Conservation (phyloP, 2,797 vertebrate species). For the Spea hammondii region DNA sequence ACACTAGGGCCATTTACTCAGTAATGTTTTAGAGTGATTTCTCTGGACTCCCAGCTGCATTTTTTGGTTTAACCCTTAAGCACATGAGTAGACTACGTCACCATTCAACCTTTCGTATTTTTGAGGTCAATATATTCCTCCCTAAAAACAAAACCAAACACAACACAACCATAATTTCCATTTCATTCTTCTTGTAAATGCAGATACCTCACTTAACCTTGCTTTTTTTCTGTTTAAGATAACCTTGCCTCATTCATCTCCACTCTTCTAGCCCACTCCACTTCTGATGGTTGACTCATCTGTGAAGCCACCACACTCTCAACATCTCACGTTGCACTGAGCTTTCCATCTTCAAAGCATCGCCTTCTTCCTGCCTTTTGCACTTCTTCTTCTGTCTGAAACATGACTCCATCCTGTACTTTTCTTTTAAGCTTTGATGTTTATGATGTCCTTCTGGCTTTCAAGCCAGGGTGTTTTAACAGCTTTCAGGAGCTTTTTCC, state of each 20-base stretch:
- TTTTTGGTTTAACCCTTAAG: too few relatives aligned
- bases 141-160: too few relatives aligned
- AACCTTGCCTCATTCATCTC: too few relatives aligned
- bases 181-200: too few relatives aligned
- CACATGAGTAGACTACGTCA: too few relatives aligned
- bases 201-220: too few relatives aligned
- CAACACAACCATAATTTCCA: too few relatives aligned
- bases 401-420: not conserved
- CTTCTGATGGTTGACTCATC: not conserved
- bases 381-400: not conserved
- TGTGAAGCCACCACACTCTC: not conserved
- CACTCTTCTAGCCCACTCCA: not conserved
- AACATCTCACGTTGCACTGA: not conserved
- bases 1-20: slow-evolving; percentile 1
- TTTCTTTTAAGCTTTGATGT: not conserved
- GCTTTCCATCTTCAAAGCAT: not conserved
- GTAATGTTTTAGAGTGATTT: not conserved
- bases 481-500: too few relatives aligned
- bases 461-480: not conserved
- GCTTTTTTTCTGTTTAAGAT: too few relatives aligned
- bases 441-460: not conserved
- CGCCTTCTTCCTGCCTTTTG: not conserved
- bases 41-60: too few relatives aligned
- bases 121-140: too few relatives aligned
- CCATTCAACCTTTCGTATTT: too few relatives aligned